These are phyloP conservation scores for Cremastinae sp. DNA, from an alignment of 2,888 invertebrate genomes.

Conservation along the genomic window DNA sequence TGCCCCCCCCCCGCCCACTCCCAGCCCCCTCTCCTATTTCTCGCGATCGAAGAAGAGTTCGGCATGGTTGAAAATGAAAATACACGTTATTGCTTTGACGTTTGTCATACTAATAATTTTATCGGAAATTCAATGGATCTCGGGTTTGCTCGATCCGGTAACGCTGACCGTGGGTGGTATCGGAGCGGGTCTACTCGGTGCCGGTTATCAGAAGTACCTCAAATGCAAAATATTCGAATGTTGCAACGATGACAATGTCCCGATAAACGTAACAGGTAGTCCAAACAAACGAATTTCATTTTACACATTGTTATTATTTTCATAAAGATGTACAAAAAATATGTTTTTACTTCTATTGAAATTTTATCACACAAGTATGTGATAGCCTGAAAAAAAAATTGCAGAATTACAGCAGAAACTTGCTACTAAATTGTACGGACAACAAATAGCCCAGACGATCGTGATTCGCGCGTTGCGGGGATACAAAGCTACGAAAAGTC, in stretches of 20 bases:
- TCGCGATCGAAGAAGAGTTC: too few species aligned
- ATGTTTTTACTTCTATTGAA: neutral
- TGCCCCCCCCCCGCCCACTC: too few species aligned
- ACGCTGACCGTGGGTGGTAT: constrained; percentile 31
- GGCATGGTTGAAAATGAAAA: constrained; percentile 36
- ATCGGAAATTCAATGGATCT: constrained; percentile 5
- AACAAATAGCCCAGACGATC: constrained; percentile 89
- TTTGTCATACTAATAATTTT: constrained; percentile 1
- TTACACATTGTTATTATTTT: too few species aligned
- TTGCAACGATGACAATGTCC: constrained; percentile 45
- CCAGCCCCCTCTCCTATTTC: too few species aligned
- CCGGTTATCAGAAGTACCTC: constrained; percentile 37
- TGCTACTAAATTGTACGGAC: constrained; percentile 84
- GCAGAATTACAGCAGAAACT: constrained; percentile 43
- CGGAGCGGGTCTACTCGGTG: constrained; percentile 34
- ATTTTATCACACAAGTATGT: too few species aligned
- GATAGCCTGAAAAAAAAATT: too few species aligned
- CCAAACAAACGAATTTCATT: too few species aligned
- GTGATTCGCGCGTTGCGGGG: constrained; percentile 86
- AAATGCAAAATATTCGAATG: constrained; percentile 44
- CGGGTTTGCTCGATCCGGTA: constrained; percentile 39
- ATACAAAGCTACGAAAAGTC: constrained; percentile 82
- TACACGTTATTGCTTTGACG: neutral
- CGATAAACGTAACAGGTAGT: constrained; percentile 41
- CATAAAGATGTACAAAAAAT: too few species aligned